Evolutionary conservation across 2,113 vertebrate species (phyloP).

Genomic region (Aspiorhynchus laticeps): DNA sequence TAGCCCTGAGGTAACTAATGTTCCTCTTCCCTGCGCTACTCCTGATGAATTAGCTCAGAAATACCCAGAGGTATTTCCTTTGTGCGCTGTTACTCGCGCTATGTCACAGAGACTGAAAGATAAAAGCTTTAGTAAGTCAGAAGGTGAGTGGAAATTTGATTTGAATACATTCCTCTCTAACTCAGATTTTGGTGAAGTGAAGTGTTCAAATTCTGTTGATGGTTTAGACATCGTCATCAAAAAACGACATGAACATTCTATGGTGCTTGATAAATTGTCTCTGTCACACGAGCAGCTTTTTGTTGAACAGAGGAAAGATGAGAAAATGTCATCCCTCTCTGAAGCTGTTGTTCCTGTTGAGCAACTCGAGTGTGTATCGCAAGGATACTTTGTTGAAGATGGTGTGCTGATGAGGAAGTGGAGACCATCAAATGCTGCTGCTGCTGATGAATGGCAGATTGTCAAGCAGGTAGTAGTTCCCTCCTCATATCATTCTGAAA

Average conservation of each 20-base stretch:
- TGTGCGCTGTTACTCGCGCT: neutral
- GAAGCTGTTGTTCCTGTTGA: neutral
- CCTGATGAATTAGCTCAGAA: neutral
- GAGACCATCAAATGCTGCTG: neutral
- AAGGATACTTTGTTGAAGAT: neutral
- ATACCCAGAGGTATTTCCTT: neutral
- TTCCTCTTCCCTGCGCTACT: neutral
- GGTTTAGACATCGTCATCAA: neutral
- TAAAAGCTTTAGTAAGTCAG: neutral
- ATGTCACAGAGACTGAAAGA: neutral
- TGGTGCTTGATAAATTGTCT: neutral
- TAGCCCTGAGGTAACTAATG: neutral
- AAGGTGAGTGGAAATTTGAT: slow-evolving; percentile 2
- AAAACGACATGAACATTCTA: neutral
- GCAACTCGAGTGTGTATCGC: neutral
- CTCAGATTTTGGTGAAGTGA: neutral
- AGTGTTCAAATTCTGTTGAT: neutral
- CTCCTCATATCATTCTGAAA: neutral
- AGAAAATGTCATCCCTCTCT: neutral
- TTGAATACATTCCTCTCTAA: neutral
- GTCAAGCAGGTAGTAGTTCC: neutral
- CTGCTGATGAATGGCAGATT: neutral
- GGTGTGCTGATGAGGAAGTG: neutral
- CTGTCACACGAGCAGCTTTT: neutral
- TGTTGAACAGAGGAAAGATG: neutral